Base-by-base conservation (phyloP, 2,113 vertebrate genomes). In the Gopherus evgoodei region DNA sequence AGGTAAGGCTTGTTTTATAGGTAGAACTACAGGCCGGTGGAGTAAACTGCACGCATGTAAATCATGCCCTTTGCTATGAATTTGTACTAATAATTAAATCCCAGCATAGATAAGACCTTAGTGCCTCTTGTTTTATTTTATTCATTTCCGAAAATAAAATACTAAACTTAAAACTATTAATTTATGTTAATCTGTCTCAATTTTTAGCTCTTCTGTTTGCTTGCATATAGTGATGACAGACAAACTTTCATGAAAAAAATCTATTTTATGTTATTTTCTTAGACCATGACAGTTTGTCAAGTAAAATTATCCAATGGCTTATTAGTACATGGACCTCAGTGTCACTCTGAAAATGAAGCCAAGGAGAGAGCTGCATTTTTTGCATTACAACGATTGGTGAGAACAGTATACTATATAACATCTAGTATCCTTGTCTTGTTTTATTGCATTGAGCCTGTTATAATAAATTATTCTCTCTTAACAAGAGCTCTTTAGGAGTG, bases 331-430 rank as follows among this genome's bases (percentile, higher is more conserved):
- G 99, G 99, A 5, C 99, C 99, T 0, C 99, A 99, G 96, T 99
- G 99, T 97, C 99, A 98, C 89, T 98, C 99, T 19, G 99, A 99
- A 97, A 98, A 98, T 47, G 99, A 99, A 87, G 99, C 99, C 54
- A 99, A 99, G 98, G 99, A 99, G 96, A 99, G 99, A 93, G 99
- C 99, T 14, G 99, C 99, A 0, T 97, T 99, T 87, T 99, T 99
- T 95, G 99, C 99, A 88, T 98, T 99, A 81, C 99, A 99, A 59
- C 99, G 98, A 83, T 97, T 99, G 99, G 99, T 99, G 98, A 98
- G 97, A 81, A 88, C 47, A 75, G 17, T 50, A 79, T 69, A 53
- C 80, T 81, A 5, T 69, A 50, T 57, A 21, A 90, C 44, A 54
- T 21, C 53, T 72, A 8, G 89, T 89, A 57, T 78, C 21, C 83